phyloP scores from a whole-genome alignment of 2,113 vertebrate genomes.

The Motacilla alba region DNA sequence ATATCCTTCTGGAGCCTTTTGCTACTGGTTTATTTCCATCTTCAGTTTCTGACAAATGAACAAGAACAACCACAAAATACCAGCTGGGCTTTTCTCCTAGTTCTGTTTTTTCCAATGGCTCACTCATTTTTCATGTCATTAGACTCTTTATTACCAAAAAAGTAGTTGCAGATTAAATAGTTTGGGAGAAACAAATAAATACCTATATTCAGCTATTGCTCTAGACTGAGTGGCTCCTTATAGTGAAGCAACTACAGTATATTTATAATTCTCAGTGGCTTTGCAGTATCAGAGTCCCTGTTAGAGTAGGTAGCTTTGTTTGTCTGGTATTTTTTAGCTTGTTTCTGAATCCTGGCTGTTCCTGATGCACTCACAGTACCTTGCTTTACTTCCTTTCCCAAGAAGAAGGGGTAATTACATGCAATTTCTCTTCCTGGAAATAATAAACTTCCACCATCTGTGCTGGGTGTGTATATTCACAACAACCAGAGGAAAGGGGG shows the following conservation, averaged over 20 bases:
- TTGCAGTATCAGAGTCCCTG: background rate
- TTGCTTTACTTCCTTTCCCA: background rate
- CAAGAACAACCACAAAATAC: background rate
- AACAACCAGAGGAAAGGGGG: background rate
- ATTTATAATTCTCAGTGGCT: background rate
- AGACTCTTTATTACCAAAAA: background rate
- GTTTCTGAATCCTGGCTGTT: background rate
- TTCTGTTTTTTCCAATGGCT: background rate
- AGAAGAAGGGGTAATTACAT: background rate
- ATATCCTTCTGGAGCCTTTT: background rate
- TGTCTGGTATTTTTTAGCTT: background rate
- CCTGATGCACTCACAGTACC: background rate
- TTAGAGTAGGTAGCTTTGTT: background rate
- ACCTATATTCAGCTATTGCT: background rate
- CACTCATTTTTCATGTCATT: background rate
- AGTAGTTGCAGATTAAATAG: background rate
- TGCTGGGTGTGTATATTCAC: fast-evolving
- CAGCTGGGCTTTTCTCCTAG: background rate
- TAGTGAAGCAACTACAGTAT: background rate
- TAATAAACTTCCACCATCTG: background rate
- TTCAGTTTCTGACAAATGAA: background rate
- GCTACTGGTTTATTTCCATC: background rate
- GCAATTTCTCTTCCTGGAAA: background rate
- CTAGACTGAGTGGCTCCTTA: background rate
- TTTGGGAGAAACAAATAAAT: background rate